Conservation (phyloP, 1,140 invertebrate genomes). For the Dendroctonus valens region DNA sequence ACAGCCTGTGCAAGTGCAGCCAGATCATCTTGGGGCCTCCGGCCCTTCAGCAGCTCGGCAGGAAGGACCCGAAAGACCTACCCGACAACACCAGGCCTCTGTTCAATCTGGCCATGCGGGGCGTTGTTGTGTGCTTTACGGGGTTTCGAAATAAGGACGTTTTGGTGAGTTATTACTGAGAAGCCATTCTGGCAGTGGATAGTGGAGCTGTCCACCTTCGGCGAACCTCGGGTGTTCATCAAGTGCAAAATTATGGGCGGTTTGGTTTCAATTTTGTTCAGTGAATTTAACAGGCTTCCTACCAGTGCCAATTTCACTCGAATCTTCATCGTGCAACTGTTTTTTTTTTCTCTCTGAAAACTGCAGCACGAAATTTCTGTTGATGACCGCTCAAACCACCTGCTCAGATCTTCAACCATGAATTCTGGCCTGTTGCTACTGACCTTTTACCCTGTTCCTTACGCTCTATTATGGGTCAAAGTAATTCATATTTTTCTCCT, state of each 20-base stretch:
- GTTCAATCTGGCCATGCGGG: conserved; percentile 83
- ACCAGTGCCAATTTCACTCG: background rate
- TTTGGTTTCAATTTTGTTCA: background rate
- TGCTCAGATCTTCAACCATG: too few relatives aligned
- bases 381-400: too few relatives aligned
- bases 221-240: background rate
- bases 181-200: background rate
- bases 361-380: too few relatives aligned
- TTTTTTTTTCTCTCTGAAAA: too few relatives aligned
- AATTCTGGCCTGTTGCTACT: too few relatives aligned
- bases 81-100: conserved; percentile 69
- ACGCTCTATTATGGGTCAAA: too few relatives aligned
- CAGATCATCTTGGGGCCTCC: conserved; percentile 72
- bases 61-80: conserved; percentile 63
- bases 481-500: too few relatives aligned
- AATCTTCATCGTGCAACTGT: too few relatives aligned
- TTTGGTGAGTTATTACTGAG: conserved; percentile 60
- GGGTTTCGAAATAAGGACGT: conserved; percentile 86
- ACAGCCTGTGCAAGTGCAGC: conserved; percentile 62
- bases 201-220: background rate
- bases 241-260: background rate
- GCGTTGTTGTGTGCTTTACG: conserved; percentile 84
- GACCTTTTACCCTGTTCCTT: too few relatives aligned
- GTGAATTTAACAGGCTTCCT: background rate
- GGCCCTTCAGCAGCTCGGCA: conserved; percentile 72